Evolutionary conservation across 2,797 vertebrate genomes (phyloP).

Genomic region (Liparis tanakae): DNA sequence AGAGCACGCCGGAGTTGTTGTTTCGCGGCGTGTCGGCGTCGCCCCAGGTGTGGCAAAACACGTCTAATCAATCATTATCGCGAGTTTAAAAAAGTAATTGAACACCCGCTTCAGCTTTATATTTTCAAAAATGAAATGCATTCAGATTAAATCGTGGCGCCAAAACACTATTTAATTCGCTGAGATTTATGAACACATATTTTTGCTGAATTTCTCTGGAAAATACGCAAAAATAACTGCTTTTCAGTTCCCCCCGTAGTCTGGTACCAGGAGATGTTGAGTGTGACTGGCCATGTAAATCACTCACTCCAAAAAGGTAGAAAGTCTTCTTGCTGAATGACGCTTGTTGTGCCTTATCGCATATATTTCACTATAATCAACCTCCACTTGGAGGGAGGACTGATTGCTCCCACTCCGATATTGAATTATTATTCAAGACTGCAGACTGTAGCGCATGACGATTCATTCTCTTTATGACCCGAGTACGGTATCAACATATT

Average conservation of each 20-base stretch:
- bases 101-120: background rate
- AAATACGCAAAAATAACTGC: background rate
- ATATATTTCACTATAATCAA: conserved; percentile 12
- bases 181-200: background rate
- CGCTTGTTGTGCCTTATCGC: background rate
- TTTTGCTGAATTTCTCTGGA: background rate
- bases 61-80: background rate
- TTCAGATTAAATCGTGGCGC: background rate
- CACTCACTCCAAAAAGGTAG: background rate
- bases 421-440: conserved; percentile 9
- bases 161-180: background rate
- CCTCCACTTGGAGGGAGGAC: conserved; percentile 16
- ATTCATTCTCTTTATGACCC: background rate
- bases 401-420: conserved; percentile 13
- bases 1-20: background rate
- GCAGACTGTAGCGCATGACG: background rate
- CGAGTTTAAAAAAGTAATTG: background rate
- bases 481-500: background rate
- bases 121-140: background rate
- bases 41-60: background rate
- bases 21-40: background rate
- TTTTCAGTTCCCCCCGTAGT: background rate
- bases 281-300: background rate
- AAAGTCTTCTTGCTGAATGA: conserved; percentile 2
- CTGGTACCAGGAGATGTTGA: background rate